Evolutionary conservation across 2,113 vertebrate genomes (phyloP), one percentile per base, ranked within the genome.

Genomic region (Poeciliopsis prolifica): DNA sequence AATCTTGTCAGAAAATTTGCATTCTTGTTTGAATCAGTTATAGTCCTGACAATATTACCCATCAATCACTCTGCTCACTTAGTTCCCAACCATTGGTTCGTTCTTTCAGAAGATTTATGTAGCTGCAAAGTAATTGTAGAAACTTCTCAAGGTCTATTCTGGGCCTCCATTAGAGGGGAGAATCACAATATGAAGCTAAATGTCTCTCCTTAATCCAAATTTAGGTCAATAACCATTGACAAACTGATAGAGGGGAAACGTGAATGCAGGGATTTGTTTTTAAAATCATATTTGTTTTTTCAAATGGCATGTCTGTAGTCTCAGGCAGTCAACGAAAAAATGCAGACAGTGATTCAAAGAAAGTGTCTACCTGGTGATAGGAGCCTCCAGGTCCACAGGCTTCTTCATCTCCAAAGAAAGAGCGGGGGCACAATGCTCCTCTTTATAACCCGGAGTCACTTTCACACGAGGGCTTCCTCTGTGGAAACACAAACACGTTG

Each of bases 371-470:
- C 98, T 97, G 92, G 96, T 99, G 85, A 99, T 95, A 70, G 96
- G 94, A 31, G 97, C 96, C 91, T 99, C 96, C 83, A 99, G 94
- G 87, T 99, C 98, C 69, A 99, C 69, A 64, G 98, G 96, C 81
- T 96, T 99, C 89, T 94, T 99, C 95, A 98, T 96, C 87, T 98
- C 98, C 78, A 99, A 91, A 90, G 95, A 95, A 85, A 99, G 94
- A 1, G 93, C 96, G 2, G 97, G 98, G 85, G 96, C 96, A 86
- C 97, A 98, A 28, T 99, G 98, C 84, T 99, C 98, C 91, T 99
- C 97, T 81, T 99, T 99, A 78, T 96, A 99, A 81, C 97, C 96
- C 0, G 95, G 96, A 37, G 94, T 95, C 78, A 97, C 95, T 86
- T 97, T 99, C 69, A 96, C 89, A 85, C 97, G 97, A 26, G 96